These are phyloP conservation scores for Hylaeus volcanicus DNA, from an alignment of 1,140 invertebrate genomes.

Conservation along the genomic window DNA sequence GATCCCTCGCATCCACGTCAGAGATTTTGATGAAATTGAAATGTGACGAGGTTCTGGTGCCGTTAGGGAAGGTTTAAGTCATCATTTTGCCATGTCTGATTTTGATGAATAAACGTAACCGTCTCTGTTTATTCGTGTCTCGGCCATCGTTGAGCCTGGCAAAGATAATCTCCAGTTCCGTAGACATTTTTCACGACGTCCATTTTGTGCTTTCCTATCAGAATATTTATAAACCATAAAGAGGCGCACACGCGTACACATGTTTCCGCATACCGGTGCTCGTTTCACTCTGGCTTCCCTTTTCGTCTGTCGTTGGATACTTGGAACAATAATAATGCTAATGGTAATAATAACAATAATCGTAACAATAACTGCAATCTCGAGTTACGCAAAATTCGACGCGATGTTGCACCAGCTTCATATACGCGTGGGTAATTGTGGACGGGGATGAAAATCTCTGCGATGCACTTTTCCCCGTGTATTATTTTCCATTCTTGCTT, in stretches of 20 bases:
- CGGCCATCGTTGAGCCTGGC: slow-evolving; percentile 34
- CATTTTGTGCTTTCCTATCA: background rate
- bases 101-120: background rate
- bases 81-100: background rate
- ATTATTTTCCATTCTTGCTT: too few relatives aligned
- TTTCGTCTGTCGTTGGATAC: background rate
- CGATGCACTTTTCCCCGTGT: too few relatives aligned
- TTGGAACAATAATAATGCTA: background rate
- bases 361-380: slow-evolving; percentile 1
- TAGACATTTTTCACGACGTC: slow-evolving; percentile 40
- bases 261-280: background rate
- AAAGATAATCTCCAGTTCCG: slow-evolving; percentile 52
- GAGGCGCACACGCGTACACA: slow-evolving; percentile 1
- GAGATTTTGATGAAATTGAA: too few relatives aligned
- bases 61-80: too few relatives aligned
- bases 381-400: background rate
- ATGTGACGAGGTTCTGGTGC: too few relatives aligned
- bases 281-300: background rate
- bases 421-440: background rate
- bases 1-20: too few relatives aligned
- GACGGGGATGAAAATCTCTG: background rate
- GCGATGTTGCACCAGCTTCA: background rate
- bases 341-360: slow-evolving; percentile 18
- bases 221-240: slow-evolving; percentile 33
- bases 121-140: background rate